Evolutionary conservation across 1,140 invertebrate species (phyloP).

Genomic region (Luehdorfia chinensis): DNA sequence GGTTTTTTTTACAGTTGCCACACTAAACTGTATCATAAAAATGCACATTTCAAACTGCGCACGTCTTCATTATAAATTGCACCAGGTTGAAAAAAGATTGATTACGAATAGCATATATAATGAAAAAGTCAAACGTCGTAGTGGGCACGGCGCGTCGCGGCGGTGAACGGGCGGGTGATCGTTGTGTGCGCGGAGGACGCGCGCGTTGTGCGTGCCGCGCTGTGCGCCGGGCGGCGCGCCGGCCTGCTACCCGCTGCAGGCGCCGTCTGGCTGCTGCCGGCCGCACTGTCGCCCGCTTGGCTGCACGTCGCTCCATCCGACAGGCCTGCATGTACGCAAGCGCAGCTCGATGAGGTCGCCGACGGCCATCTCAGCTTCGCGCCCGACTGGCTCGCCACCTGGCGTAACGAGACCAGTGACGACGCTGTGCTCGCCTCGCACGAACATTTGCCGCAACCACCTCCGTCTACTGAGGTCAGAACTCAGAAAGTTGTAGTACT

Average conservation of each 20-base stretch:
- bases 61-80: no score
- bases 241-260: constrained; percentile 22
- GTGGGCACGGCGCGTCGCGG: constrained; percentile 42
- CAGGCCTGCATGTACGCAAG: constrained; percentile 23
- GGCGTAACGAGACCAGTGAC: constrained; percentile 18
- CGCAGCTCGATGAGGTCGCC: constrained; percentile 27
- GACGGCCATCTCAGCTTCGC: constrained; percentile 37
- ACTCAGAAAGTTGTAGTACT: no score
- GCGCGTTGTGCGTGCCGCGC: constrained; percentile 40
- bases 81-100: not conserved
- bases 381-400: constrained; percentile 30
- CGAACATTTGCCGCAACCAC: not conserved
- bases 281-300: constrained; percentile 23
- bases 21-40: no score
- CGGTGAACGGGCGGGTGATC: constrained; percentile 31
- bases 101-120: no score
- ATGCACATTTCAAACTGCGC: no score
- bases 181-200: constrained; percentile 46
- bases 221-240: constrained; percentile 39
- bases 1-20: no score
- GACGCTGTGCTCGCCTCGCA: not conserved
- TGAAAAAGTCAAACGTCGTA: no score
- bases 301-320: constrained; percentile 21
- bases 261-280: constrained; percentile 36
- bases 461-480: no score